Evolutionary conservation across 1,140 invertebrate species (phyloP), one percentile per base, ranked within the genome.

Genomic region (Chlorops oryzae): DNA sequence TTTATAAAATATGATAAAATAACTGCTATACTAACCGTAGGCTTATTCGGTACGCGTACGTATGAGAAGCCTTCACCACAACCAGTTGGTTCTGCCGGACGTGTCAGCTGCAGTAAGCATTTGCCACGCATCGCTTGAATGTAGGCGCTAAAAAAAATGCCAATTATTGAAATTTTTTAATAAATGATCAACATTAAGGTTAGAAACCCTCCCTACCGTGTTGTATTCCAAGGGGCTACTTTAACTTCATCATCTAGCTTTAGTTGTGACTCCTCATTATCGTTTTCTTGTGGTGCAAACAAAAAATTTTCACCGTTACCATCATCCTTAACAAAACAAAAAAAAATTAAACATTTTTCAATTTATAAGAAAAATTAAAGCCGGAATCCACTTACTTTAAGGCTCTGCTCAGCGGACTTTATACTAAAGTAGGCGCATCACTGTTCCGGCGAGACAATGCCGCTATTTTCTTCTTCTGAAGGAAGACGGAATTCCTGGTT

Each of bases 371-470:
- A 32, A 32, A 32, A 32, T 9, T 7, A 32, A n/a, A 32, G n/a
- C n/a, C n/a, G n/a, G n/a, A n/a, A n/a, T n/a, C 9, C n/a, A 5
- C 82, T 20, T 3, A 60, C 61, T 68, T 92, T 96, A 3, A 98
- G 75, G 38, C 95, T 77, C 69, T 97, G 94, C 70, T 98, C 96
- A 0, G 96, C 96, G 0, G 95, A 87, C 45, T 96, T 85, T 92
- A 99, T 96, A 69, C 91, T 95, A 66, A 97, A 99, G 75, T 96
- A 98, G 0, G 93, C 86, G 73, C 96, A 99, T 64, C 96, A 99
- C 58, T 98, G 92, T 73, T 99, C 97, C 0, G 96, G 96, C 0
- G 93, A 96, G 0, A 99, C 93, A 91, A 98, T 96, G 0, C 90
- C 89, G 35, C 96, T 78, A 47, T 99, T 96, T 74, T 99, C 97